phyloP scores from a whole-genome alignment of 1,140 invertebrate genomes.

The Drosophila lacertosa region DNA sequence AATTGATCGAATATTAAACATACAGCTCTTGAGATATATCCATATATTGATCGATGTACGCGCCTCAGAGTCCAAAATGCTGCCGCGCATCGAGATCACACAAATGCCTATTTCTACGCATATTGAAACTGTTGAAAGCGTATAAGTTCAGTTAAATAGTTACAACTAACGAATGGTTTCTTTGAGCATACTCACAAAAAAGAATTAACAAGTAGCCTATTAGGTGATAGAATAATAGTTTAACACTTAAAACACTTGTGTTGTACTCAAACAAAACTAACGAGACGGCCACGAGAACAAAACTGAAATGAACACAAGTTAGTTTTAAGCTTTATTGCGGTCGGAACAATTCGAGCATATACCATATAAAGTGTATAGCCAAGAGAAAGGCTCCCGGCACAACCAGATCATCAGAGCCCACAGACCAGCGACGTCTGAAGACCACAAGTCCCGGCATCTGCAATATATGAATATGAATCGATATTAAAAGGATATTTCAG shows the following conservation, averaged over 20 bases:
- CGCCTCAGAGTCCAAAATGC: conserved; percentile 91
- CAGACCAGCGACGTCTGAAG: conserved; percentile 93
- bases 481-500: too few species aligned
- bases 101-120: conserved; percentile 90
- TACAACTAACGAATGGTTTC: too few species aligned
- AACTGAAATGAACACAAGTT: conserved; percentile 50
- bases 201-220: conserved; percentile 89
- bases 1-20: conserved; percentile 73
- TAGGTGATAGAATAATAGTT: conserved; percentile 88
- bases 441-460: conserved; percentile 94
- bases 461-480: conserved; percentile 17
- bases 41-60: conserved; percentile 92
- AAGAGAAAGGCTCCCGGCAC: conserved; percentile 92
- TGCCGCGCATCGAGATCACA: conserved; percentile 91
- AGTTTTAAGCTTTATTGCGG: neutral
- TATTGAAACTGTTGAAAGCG: conserved; percentile 85
- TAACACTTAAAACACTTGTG: conserved; percentile 86
- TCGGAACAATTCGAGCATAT: conserved; percentile 69
- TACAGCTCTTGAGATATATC: conserved; percentile 92
- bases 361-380: conserved; percentile 92
- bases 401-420: conserved; percentile 95
- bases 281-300: conserved; percentile 82
- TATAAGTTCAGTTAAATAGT: neutral
- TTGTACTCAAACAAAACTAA: conserved; percentile 88
- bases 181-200: conserved; percentile 73